Evolutionary conservation across 2,888 invertebrate species (phyloP).

Genomic region (Acanthosepion pharaonis): DNA sequence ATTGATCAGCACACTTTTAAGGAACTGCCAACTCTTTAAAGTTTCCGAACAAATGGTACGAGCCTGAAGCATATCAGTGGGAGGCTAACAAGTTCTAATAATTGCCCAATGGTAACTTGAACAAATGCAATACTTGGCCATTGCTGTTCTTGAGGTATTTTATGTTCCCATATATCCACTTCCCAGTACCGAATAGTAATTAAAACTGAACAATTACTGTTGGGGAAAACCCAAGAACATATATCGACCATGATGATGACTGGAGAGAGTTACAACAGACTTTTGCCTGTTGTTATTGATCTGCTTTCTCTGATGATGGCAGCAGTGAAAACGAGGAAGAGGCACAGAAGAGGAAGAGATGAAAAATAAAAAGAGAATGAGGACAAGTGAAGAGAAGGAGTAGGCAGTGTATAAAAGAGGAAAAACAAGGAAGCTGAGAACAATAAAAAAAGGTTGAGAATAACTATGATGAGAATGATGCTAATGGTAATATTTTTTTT

Average conservation of each 20-base stretch:
- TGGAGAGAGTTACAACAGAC: too few species aligned
- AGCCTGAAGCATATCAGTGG: slow-evolving; percentile 6
- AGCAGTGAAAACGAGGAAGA: too few species aligned
- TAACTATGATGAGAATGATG: not conserved
- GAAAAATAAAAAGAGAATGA: too few species aligned
- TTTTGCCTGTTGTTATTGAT: too few species aligned
- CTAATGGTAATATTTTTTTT: not conserved
- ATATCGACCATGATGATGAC: too few species aligned
- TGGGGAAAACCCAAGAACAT: too few species aligned
- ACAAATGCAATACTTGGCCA: not conserved
- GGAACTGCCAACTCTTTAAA: not conserved
- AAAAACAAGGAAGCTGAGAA: too few species aligned
- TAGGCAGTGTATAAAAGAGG: too few species aligned
- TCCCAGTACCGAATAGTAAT: not conserved
- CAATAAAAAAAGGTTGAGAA: not conserved
- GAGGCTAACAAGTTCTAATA: not conserved
- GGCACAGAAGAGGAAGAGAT: too few species aligned
- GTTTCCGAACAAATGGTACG: not conserved
- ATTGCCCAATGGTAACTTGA: not conserved
- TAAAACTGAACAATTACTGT: too few species aligned
- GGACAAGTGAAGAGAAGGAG: too few species aligned
- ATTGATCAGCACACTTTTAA: not conserved
- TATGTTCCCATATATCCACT: not conserved
- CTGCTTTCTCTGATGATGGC: too few species aligned
- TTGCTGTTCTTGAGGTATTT: not conserved